These are phyloP conservation scores for Adelphocoris suturalis DNA, from an alignment of 2,888 invertebrate genomes.

Conservation along the genomic window DNA sequence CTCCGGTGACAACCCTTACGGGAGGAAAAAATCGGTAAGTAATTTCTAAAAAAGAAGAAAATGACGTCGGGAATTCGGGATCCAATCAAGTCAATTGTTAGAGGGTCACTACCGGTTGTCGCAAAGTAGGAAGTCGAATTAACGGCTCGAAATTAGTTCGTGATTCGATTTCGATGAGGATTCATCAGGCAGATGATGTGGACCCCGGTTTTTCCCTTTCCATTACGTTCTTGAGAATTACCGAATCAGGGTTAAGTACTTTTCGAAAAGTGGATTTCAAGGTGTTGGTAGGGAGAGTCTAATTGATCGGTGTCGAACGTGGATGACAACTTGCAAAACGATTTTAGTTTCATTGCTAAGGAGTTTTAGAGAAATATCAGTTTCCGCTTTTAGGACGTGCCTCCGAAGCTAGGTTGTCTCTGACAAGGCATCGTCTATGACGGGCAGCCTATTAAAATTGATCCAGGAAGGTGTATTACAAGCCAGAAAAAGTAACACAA, in stretches of 20 bases:
- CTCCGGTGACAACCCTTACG: slow-evolving; percentile 30
- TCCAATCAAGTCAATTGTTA: slow-evolving; percentile 36
- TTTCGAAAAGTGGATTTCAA: slow-evolving; percentile 18
- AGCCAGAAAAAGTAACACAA: too few relatives aligned
- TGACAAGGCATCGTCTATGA: too few relatives aligned
- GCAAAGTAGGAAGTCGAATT: slow-evolving; percentile 39
- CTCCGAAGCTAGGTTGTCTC: too few relatives aligned
- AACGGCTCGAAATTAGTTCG: slow-evolving; percentile 27
- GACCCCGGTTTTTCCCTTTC: slow-evolving; percentile 17
- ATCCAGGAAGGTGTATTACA: too few relatives aligned
- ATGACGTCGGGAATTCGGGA: neutral
- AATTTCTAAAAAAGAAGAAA: slow-evolving; percentile 26
- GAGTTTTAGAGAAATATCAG: too few relatives aligned
- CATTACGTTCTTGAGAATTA: neutral
- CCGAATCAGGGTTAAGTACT: slow-evolving; percentile 39
- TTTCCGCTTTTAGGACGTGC: too few relatives aligned
- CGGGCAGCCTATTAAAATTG: too few relatives aligned
- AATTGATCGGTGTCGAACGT: neutral
- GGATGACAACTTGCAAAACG: too few relatives aligned
- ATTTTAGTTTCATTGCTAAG: too few relatives aligned
- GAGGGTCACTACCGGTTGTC: slow-evolving; percentile 42
- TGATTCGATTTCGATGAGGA: slow-evolving; percentile 32
- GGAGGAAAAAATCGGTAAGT: neutral
- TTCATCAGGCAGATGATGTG: slow-evolving; percentile 8
- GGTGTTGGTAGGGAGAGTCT: neutral